phyloP scores from a whole-genome alignment of 2,888 invertebrate species.

The Euzophera pinguis region DNA sequence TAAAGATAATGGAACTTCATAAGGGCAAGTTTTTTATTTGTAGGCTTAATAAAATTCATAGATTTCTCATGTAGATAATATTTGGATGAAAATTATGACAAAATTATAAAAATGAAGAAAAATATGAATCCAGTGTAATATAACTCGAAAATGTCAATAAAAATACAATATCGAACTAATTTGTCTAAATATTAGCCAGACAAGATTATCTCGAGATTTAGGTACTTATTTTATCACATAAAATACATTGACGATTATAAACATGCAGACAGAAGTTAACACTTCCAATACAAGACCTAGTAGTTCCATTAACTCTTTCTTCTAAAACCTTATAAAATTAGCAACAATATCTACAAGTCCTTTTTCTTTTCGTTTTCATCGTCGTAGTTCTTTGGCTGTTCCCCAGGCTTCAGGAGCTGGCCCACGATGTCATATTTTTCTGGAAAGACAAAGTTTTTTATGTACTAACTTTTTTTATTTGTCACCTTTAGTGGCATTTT shows the following conservation, averaged over 20 bases:
- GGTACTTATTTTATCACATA: too few species aligned
- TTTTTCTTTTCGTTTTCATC: constrained; percentile 66
- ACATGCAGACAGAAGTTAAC: too few species aligned
- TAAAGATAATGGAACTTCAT: not conserved
- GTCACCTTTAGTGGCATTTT: too few species aligned
- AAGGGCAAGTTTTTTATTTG: not conserved
- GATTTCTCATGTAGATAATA: too few species aligned
- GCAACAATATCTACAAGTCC: constrained; percentile 38
- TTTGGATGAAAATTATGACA: too few species aligned
- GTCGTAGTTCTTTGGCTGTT: constrained; percentile 59
- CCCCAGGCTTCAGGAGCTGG: constrained; percentile 63
- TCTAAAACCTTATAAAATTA: not conserved
- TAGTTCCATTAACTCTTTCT: not conserved
- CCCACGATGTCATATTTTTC: constrained; percentile 73
- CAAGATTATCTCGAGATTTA: too few species aligned
- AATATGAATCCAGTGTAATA: too few species aligned
- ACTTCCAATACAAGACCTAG: not conserved
- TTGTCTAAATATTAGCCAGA: too few species aligned
- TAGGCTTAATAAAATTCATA: not conserved
- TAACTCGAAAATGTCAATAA: too few species aligned
- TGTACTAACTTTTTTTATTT: not conserved
- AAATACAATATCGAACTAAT: too few species aligned
- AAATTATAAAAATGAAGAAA: too few species aligned
- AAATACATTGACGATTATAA: too few species aligned
- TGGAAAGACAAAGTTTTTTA: constrained; percentile 40